These are phyloP conservation scores for Delphinus delphis DNA, from an alignment of 2,113 vertebrate species.

Conservation along the genomic window DNA sequence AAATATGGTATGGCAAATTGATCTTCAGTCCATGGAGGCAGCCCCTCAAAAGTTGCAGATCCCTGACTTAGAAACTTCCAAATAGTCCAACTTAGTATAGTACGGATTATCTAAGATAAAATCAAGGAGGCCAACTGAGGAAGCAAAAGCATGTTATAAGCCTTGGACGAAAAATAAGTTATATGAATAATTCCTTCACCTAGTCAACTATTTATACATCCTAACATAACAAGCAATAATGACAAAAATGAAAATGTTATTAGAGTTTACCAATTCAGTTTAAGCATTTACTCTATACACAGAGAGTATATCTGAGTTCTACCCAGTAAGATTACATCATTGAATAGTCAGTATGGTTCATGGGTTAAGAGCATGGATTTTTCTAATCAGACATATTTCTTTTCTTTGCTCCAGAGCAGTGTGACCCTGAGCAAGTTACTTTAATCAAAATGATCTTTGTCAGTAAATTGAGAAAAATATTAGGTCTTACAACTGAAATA, in stretches of 20 bases:
- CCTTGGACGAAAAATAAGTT: background rate
- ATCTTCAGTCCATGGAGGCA: accelerated
- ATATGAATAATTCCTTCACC: background rate
- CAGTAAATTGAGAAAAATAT: constrained; percentile 30
- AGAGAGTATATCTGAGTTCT: background rate
- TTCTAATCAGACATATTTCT: constrained; percentile 27
- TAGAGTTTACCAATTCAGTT: background rate
- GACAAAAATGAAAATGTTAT: background rate
- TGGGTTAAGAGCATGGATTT: constrained; percentile 21
- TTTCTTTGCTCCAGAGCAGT: background rate
- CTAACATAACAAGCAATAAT: background rate
- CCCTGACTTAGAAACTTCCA: background rate
- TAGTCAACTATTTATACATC: background rate
- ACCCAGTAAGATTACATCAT: background rate
- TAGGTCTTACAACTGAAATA: background rate
- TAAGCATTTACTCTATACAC: background rate
- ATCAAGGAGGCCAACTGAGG: background rate
- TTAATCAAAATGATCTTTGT: constrained; percentile 38
- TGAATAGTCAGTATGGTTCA: background rate
- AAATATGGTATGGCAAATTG: background rate
- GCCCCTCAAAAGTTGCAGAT: background rate
- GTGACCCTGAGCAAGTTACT: constrained; percentile 1
- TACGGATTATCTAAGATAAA: background rate
- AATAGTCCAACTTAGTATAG: background rate
- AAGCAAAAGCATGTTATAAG: background rate